Evolutionary conservation across 1,140 invertebrate genomes (phyloP), one percentile per base, ranked within the genome.

Genomic region (Battus philenor): DNA sequence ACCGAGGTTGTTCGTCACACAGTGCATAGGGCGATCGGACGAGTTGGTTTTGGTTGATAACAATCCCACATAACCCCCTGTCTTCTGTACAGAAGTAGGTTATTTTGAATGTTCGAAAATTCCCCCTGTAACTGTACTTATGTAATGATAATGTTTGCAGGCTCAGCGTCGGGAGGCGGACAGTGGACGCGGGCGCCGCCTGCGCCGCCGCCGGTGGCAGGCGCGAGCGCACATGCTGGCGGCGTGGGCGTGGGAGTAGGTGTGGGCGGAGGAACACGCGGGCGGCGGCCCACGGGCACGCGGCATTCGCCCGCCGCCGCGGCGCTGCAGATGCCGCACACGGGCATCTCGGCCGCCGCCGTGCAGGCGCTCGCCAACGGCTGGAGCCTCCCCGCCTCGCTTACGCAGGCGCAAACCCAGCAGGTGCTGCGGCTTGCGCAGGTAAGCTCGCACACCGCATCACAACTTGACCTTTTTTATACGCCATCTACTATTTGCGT

Each of bases 101-200:
- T n/a, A n/a, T n/a, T n/a, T n/a, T n/a, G n/a, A n/a, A n/a, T n/a
- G n/a, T n/a, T n/a, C n/a, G n/a, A n/a, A n/a, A n/a, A n/a, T n/a
- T n/a, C n/a, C n/a, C n/a, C n/a, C n/a, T n/a, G n/a, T n/a, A n/a
- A n/a, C n/a, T n/a, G n/a, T n/a, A n/a, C n/a, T n/a, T n/a, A n/a
- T n/a, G n/a, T n/a, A 30, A 16, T 4, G 9, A 22, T 33, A 36
- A 36, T 24, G 18, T 5, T 33, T 49, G 4, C 57, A 83, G 80
- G 80, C 12, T 66, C 83, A 10, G 73, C 72, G 15, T 60, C 65
- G 18, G 59, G 73, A 43, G 72, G 72, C 17, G 81, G 84, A 3
- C 84, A 86, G 39, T 86, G 84, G 84, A 86, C 84, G 33, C 62
- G 84, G 0, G 84, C 82, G 20, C 82, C 80, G 3, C 80, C 82